Percentiles rank a stretch among this genome's conserved stretches.
These are phyloP conservation scores for Reticulitermes speratus DNA, from an alignment of 1,140 invertebrate species.

Conservation along the genomic window DNA sequence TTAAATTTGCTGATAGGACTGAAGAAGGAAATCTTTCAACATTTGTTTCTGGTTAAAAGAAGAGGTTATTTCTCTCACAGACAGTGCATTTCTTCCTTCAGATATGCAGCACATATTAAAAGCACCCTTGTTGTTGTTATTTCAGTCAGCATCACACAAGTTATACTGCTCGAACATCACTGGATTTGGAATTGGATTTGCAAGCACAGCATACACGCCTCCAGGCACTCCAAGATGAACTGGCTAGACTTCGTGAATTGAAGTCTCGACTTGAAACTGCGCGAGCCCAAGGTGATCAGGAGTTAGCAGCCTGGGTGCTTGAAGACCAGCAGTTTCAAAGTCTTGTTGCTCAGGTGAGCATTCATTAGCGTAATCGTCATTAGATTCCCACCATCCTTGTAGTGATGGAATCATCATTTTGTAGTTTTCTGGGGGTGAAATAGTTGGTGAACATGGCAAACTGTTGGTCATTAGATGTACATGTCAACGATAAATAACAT, in stretches of 20 bases:
- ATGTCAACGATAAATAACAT: neutral
- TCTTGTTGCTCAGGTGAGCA: slow-evolving; percentile 62
- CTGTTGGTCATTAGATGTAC: neutral
- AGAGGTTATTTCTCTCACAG: no score
- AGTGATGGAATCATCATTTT: neutral
- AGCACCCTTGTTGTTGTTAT: neutral
- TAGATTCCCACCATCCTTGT: no score
- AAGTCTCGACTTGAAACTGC: slow-evolving; percentile 64
- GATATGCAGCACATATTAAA: neutral
- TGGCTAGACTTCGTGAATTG: slow-evolving; percentile 74
- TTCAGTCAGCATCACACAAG: slow-evolving; percentile 41
- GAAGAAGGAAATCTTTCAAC: no score
- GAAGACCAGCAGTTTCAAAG: slow-evolving; percentile 84
- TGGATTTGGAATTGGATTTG: slow-evolving; percentile 89
- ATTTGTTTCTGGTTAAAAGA: no score
- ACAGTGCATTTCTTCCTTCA: no score
- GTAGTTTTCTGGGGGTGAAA: neutral
- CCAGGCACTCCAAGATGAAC: slow-evolving; percentile 78
- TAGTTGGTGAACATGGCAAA: neutral
- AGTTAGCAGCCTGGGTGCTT: slow-evolving; percentile 78
- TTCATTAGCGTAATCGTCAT: neutral
- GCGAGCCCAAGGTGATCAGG: slow-evolving; percentile 71
- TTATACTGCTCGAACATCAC: slow-evolving; percentile 68
- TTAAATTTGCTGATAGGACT: no score
- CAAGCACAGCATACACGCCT: slow-evolving; percentile 84